Evolutionary conservation across 2,797 vertebrate genomes (phyloP).

Genomic region (Falco berigora): DNA sequence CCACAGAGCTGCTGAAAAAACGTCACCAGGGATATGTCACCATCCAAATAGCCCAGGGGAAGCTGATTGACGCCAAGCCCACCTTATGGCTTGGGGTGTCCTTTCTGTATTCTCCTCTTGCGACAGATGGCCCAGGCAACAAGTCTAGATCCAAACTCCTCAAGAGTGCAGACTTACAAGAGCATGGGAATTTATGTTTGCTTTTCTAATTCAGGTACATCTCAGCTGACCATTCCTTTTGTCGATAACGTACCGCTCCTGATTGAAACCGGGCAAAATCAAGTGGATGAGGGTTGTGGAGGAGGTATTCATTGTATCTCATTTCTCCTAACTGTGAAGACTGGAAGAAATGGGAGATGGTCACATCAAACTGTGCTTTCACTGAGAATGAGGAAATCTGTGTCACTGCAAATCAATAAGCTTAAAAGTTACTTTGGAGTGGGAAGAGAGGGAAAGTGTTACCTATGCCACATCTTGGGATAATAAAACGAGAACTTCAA

Average conservation of each 20-base stretch:
- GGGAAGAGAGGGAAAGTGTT: background rate
- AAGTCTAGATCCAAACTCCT: background rate
- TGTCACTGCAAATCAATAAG: background rate
- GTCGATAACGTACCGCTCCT: background rate
- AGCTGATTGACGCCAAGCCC: background rate
- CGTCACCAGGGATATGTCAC: background rate
- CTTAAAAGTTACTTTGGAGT: background rate
- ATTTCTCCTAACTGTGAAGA: background rate
- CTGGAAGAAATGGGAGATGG: background rate
- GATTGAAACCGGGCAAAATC: background rate
- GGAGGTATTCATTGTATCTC: background rate
- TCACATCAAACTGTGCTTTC: background rate
- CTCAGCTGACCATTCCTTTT: background rate
- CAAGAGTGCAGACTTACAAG: background rate
- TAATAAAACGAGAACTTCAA: background rate
- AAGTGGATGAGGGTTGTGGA: slow-evolving; percentile 1
- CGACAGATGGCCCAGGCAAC: background rate
- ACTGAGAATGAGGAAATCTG: background rate
- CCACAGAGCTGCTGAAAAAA: background rate
- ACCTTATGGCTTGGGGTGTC: background rate
- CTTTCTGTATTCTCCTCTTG: background rate
- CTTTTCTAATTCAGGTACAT: background rate
- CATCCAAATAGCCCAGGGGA: background rate
- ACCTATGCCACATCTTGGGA: background rate
- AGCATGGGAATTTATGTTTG: background rate